A percentile compares a stretch with the other conserved stretches of the same genome.
Evolutionary conservation across 2,113 vertebrate genomes (phyloP).

Genomic region (Apistogramma diplotaenia): DNA sequence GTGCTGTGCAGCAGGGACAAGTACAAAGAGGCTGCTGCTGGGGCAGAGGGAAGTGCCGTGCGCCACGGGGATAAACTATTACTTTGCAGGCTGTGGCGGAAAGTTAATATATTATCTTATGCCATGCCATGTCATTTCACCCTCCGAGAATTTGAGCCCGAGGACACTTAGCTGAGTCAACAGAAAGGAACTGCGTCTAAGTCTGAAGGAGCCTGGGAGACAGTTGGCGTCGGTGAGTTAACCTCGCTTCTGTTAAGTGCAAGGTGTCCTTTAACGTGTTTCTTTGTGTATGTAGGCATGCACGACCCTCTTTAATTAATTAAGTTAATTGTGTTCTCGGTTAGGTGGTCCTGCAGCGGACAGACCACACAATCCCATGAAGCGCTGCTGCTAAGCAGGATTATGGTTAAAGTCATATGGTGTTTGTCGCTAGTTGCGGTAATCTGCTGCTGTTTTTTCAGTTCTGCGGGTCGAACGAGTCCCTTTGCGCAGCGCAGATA

Average conservation of each 20-base stretch:
- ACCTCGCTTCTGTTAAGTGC: background rate
- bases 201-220: background rate
- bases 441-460: background rate
- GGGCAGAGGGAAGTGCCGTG: background rate
- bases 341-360: slow-evolving; percentile 37
- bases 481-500: slow-evolving; percentile 17
- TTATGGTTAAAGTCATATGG: slow-evolving; percentile 54
- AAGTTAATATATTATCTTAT: accelerated
- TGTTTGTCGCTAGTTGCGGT: slow-evolving; percentile 16
- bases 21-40: slow-evolving; percentile 63
- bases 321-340: background rate
- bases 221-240: slow-evolving; percentile 40
- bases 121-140: background rate
- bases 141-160: accelerated
- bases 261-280: background rate
- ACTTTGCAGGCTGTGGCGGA: background rate
- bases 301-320: background rate
- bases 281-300: background rate
- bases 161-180: background rate
- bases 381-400: slow-evolving; percentile 57
- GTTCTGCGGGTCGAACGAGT: background rate
- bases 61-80: background rate
- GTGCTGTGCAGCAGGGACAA: slow-evolving; percentile 19
- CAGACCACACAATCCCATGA: slow-evolving; percentile 58
- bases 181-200: background rate